Conservation (phyloP, 2,797 vertebrate genomes). For the Amniataba percoides region DNA sequence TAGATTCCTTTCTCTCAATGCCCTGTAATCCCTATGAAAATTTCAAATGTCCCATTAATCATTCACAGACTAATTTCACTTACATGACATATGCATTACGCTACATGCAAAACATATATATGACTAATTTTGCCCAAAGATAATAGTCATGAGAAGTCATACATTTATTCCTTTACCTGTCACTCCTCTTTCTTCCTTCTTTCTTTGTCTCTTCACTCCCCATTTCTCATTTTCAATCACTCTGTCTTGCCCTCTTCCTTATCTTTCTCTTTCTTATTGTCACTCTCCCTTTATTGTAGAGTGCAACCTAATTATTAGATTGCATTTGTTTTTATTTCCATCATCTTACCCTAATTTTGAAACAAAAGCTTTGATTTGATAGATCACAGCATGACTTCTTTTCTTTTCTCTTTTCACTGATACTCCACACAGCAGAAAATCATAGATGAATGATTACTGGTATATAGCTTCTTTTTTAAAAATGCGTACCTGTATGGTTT, state of each 20-base stretch:
- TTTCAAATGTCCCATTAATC: slow-evolving; percentile 77
- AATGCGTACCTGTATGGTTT: background rate
- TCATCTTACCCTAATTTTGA: slow-evolving; percentile 9
- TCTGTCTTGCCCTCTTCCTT: background rate
- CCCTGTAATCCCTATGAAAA: slow-evolving; percentile 68
- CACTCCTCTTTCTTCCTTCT: background rate
- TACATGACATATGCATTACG: slow-evolving; percentile 77
- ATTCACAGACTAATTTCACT: slow-evolving; percentile 78
- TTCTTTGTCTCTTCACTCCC: background rate
- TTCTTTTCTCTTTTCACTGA: background rate
- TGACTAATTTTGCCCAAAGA: slow-evolving; percentile 65
- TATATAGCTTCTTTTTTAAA: background rate
- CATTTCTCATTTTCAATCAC: slow-evolving; percentile 21
- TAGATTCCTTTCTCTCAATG: slow-evolving; percentile 56
- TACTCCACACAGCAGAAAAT: slow-evolving; percentile 5
- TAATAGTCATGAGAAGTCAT: slow-evolving; percentile 52
- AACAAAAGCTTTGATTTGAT: slow-evolving; percentile 40
- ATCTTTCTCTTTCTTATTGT: background rate
- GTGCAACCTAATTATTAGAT: slow-evolving; percentile 48
- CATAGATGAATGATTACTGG: slow-evolving; percentile 5
- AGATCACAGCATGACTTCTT: slow-evolving; percentile 26
- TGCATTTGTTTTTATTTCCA: slow-evolving; percentile 27
- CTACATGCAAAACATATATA: slow-evolving; percentile 73
- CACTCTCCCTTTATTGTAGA: slow-evolving; percentile 10
- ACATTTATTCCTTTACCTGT: slow-evolving; percentile 31